These are phyloP conservation scores for Acronicta aceris DNA, from an alignment of 2,888 invertebrate species.

Conservation along the genomic window DNA sequence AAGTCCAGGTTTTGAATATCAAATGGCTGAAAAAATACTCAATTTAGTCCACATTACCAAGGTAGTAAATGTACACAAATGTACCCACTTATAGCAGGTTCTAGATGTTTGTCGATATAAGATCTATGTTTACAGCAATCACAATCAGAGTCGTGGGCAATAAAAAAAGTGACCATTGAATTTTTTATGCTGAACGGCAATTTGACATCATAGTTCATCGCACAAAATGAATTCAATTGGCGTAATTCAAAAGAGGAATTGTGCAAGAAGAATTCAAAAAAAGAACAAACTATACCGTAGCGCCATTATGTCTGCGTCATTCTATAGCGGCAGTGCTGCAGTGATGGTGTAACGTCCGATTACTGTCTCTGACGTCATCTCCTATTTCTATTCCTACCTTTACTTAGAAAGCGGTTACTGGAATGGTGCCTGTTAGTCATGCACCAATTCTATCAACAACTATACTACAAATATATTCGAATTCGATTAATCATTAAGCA, in stretches of 20 bases:
- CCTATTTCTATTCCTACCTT: constrained; percentile 46
- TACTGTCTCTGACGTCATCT: constrained; percentile 47
- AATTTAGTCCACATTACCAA: too few species aligned
- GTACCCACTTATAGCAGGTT: too few species aligned
- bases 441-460: constrained; percentile 41
- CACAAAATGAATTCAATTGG: constrained; percentile 6
- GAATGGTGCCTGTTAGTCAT: constrained; percentile 49
- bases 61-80: too few species aligned
- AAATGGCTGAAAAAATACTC: too few species aligned
- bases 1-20: too few species aligned
- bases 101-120: too few species aligned
- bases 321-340: constrained; percentile 40
- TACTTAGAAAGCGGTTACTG: constrained; percentile 53
- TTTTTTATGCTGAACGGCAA: constrained; percentile 2
- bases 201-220: not conserved
- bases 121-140: too few species aligned
- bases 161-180: not conserved
- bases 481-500: constrained; percentile 49
- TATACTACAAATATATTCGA: constrained; percentile 49
- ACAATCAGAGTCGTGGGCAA: not conserved
- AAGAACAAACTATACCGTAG: constrained; percentile 28
- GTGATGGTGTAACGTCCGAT: constrained; percentile 43
- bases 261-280: constrained; percentile 30
- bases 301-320: constrained; percentile 44
- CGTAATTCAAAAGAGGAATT: constrained; percentile 40